These are phyloP conservation scores for Leucozona laternaria DNA, from an alignment of 2,888 invertebrate genomes.

Conservation along the genomic window DNA sequence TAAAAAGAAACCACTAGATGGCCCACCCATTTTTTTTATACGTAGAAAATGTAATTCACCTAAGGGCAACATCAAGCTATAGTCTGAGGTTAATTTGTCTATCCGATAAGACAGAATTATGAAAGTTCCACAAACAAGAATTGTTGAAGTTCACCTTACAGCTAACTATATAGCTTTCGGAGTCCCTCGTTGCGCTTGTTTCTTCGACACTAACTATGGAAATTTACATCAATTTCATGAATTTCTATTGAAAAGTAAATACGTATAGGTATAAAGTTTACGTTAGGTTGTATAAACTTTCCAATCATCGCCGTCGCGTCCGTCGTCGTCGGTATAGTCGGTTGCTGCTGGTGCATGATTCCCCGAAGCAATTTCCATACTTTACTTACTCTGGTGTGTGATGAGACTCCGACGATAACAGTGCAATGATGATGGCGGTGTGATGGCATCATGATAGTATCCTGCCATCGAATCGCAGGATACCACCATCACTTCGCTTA, in stretches of 20 bases:
- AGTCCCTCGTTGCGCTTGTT: neutral
- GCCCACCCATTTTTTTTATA: too few species aligned
- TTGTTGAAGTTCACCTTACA: slow-evolving; percentile 22
- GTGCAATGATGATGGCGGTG: slow-evolving; percentile 1
- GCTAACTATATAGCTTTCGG: neutral
- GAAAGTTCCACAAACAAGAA: neutral
- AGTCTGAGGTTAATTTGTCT: too few species aligned
- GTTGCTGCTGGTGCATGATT: slow-evolving; percentile 49
- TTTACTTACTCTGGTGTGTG: slow-evolving; percentile 34
- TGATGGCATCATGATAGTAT: slow-evolving; percentile 1
- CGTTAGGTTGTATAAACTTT: slow-evolving; percentile 21
- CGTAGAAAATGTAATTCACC: too few species aligned
- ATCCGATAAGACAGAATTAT: neutral
- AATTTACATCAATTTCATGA: slow-evolving; percentile 64
- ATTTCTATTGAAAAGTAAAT: slow-evolving; percentile 58
- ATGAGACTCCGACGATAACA: slow-evolving; percentile 47
- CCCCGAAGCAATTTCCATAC: slow-evolving; percentile 51
- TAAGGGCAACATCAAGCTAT: too few species aligned
- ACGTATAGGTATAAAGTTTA: slow-evolving; percentile 13
- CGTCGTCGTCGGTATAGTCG: slow-evolving; percentile 19
- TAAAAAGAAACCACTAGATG: too few species aligned
- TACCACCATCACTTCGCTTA: neutral
- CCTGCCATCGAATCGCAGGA: slow-evolving; percentile 16
- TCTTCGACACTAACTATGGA: slow-evolving; percentile 44
- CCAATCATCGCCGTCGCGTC: slow-evolving; percentile 6